Evolutionary conservation across 2,113 vertebrate genomes (phyloP).

Genomic region (Myanophis thanlyinensis): DNA sequence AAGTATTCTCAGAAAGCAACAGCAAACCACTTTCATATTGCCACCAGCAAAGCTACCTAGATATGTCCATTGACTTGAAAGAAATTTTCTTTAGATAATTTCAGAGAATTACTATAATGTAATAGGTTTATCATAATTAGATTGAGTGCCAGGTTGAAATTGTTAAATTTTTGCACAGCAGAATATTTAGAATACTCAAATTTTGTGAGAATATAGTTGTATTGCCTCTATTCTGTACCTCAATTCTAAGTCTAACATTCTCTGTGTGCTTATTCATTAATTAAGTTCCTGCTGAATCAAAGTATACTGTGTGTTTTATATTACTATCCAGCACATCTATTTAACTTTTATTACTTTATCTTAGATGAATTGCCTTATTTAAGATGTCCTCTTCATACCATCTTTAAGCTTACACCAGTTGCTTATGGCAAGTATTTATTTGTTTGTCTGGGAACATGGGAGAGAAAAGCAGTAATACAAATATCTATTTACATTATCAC

Average conservation of each 20-base stretch:
- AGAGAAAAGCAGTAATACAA: background rate
- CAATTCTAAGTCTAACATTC: background rate
- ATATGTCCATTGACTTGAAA: background rate
- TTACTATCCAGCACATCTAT: background rate
- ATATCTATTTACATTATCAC: background rate
- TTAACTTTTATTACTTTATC: constrained; percentile 16
- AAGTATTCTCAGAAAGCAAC: background rate
- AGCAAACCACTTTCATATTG: background rate
- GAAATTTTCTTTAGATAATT: background rate
- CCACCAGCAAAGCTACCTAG: background rate
- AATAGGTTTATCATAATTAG: background rate
- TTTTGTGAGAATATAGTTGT: background rate
- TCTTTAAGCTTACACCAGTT: constrained; percentile 92
- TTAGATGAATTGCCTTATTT: constrained; percentile 93
- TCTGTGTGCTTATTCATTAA: background rate
- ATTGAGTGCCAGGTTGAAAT: background rate
- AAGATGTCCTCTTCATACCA: constrained; percentile 91
- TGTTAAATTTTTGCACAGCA: background rate
- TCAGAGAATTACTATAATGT: background rate
- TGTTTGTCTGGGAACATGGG: background rate
- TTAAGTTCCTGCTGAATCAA: background rate
- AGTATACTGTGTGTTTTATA: background rate
- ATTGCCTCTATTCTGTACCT: background rate
- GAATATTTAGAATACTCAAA: background rate
- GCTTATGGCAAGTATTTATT: constrained; percentile 83